Base-by-base conservation (phyloP, 2,797 vertebrate species). In the Schizopygopsis pylzovi region DNA sequence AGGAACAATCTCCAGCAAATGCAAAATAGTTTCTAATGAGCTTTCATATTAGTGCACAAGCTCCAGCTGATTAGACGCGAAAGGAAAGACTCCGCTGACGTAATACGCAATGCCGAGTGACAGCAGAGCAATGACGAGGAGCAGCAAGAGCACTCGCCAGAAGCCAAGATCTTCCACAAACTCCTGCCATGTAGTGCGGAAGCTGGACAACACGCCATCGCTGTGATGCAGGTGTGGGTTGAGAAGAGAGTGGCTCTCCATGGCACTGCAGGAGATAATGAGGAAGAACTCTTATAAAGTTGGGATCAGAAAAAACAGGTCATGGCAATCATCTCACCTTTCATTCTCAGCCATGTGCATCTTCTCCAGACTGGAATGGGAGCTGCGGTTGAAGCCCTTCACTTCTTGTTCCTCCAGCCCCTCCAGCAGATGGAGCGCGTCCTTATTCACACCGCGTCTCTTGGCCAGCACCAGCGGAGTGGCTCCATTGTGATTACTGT, bases 201-300 rank as follows among this genome's bases (percentile, higher is more conserved):
- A 97, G 88, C 96, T 97, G 91, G 97, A 97, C 54, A 97, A 92
- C 78, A 97, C 94, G 15, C 96, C 96, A 90, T 97, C 96, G 0
- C 95, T 95, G 90, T 96, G 95, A 86, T 96, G 96, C 0, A 97
- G 93, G 91, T 96, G 96, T 80, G 96, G 96, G 86, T 95, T 96
- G 86, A 97, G 95, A 43, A 97, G 96, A n/a, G 96, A 97, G 90
- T 97, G 96, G 92, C 95, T 97, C 92, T 97, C 97, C 96, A 97
- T 97, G 1, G 96, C 96, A 86, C 97, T 97, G 91, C 0, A 54
- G 4, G 18, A 67, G 41, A 84, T 25, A n/a, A 13, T 25, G 54
- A 61, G 41, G 15, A 1, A n/a, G 7, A 56, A 28, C 56, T 25
- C 22, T n/a, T n/a, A 63, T 63, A 4, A 61, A 52, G 5, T 52